Base-by-base conservation (phyloP, 2,113 vertebrate species). In the Camelus dromedarius region DNA sequence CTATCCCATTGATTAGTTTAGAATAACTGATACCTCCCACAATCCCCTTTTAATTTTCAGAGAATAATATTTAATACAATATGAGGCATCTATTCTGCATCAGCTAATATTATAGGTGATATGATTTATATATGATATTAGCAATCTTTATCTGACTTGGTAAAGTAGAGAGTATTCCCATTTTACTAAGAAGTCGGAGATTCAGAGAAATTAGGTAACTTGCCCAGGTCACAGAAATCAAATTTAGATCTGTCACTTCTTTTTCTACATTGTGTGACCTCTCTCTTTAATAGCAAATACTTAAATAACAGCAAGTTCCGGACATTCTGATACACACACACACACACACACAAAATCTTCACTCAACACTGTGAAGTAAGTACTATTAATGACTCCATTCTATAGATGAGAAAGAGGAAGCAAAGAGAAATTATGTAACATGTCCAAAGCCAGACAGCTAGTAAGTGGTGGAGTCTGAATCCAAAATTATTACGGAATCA, bases 11-110 rank as follows among this genome's bases (percentile, higher is more conserved):
- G n/a, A 72, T 87, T 83, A 75, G 2, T 75, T 96, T 91, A 56
- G 56, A 84, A 73, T 75, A 81, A 35, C 11, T 67, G 19, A 38
- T 85, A 18, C 38, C 69, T 56, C 6, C 11, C 13, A 67, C 16
- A 73, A 64, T 76, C 9, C 1, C 6, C 10, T 87, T 85, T 92
- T 76, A 85, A 46, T 24, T 91, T 91, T 3, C 20, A 67, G 85
- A 75, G 7, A 89, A 70, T 69, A 46, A 50, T 88, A 88, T 80
- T 93, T 95, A 91, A 84, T 91, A 52, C 4, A 38, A 58, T 26
- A 35, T 19, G 10, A 52, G 24, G 10, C 1, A 42, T 80, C 20
- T 54, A 2, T 2, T 79, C 18, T 91, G 24, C 2, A 77, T 56
- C 24, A 52, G 3, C 93, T 26, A 64, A 76, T 66, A 91, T 89